Percentiles rank a stretch among this genome's conserved stretches.
Conservation (phyloP, 2,113 vertebrate genomes). For the Datnioides undecimradiatus region DNA sequence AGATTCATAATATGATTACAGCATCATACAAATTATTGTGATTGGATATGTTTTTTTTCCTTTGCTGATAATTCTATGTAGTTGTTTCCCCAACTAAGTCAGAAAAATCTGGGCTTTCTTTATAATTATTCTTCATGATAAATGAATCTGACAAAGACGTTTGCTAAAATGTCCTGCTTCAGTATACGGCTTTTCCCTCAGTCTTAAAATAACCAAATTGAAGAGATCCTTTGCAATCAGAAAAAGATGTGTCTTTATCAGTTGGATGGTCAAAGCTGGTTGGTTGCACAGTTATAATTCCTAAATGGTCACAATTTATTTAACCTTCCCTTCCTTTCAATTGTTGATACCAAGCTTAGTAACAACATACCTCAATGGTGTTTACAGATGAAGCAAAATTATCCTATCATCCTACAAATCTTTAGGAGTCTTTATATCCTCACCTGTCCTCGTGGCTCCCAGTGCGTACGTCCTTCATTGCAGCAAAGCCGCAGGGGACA, state of each 20-base stretch:
- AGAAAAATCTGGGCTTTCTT: no score
- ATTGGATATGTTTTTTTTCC: no score
- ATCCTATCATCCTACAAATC: neutral
- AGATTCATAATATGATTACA: neutral
- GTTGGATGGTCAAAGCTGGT: no score
- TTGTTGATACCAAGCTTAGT: neutral
- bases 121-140: neutral
- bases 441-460: slow-evolving; percentile 99
- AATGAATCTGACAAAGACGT: neutral
- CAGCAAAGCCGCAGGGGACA: slow-evolving; percentile 97
- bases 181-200: neutral
- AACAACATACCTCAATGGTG: neutral
- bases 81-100: neutral
- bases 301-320: no score
- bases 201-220: neutral
- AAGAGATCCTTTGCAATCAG: no score
- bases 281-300: no score
- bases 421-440: slow-evolving; percentile 30
- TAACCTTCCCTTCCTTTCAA: neutral
- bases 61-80: neutral
- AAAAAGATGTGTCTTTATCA: no score
- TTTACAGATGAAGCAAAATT: neutral
- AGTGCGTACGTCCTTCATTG: slow-evolving; percentile 98
- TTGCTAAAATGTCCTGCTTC: neutral
- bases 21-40: neutral